Evolutionary conservation across 2,888 invertebrate species (phyloP), one percentile per base, ranked within the genome.

Genomic region (Cistogaster globosa): DNA sequence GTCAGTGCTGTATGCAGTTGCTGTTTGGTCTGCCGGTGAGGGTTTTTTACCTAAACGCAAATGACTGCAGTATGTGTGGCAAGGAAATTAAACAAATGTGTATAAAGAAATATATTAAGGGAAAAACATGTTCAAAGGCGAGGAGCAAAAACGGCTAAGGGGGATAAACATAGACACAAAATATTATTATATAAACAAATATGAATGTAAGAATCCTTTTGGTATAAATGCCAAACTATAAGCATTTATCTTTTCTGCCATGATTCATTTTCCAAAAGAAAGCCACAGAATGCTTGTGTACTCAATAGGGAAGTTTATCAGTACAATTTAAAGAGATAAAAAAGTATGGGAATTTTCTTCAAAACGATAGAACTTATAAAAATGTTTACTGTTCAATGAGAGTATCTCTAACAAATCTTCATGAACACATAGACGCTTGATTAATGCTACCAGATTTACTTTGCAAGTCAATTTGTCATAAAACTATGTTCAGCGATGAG

Each of bases 11-110:
- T 55, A 67, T 67, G 51, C 38, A 67, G 65, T 68, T 67, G 60
- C 38, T 71, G 69, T 8, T 16, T 16, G 69, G 57, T 74, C 63
- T 57, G 65, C 51, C 67, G 65, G 6, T 79, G 75, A 71, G 82
- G 71, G 79, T 85, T 32, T 32, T 32, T 82, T 58, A 71, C 75
- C 79, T 65, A 67, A 67, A 79, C 65, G 48, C 63, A 79, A 32
- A 79, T 82, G 82, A 85, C 82, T 85, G 85, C 82, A 85, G 81
- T 85, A 85, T 85, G 36, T 78, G 84, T 75, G 77, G 69, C 80
- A 67, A 82, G 72, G 3, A 51, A 58, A 71, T 83, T 48, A 76
- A 58, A 57, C 86, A 69, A 76, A 60, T 32, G 51, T 11, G 22
- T 55, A 42, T 42, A 12, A 42, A 42, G 12, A 42, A 42, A 42